These are phyloP conservation scores for Steinernema khuongi DNA, from an alignment of 1,140 invertebrate genomes.

Conservation along the genomic window DNA sequence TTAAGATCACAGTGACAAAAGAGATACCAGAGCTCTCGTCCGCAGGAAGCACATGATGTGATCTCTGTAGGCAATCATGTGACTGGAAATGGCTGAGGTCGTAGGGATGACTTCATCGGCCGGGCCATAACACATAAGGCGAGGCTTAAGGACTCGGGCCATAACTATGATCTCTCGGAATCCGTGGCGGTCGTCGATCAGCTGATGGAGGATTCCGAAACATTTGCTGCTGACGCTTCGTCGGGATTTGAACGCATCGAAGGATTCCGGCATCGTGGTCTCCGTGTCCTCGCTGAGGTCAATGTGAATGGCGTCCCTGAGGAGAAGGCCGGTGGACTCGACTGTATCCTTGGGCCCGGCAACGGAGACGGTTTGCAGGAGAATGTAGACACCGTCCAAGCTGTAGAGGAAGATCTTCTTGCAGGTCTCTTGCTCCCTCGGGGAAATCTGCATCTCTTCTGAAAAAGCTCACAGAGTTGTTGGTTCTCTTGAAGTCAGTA, in stretches of 20 bases:
- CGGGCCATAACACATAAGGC: neutral
- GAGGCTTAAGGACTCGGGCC: neutral
- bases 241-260: neutral
- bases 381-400: neutral
- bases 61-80: neutral
- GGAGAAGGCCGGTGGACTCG: neutral
- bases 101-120: neutral
- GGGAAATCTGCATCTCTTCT: neutral
- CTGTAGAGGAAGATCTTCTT: neutral
- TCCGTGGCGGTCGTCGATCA: neutral
- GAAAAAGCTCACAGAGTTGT: neutral
- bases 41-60: neutral
- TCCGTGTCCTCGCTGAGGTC: neutral
- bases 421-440: neutral
- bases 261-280: neutral
- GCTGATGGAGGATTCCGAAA: neutral
- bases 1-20: too few species aligned
- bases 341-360: neutral
- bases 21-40: too few species aligned
- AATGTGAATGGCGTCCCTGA: neutral
- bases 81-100: neutral
- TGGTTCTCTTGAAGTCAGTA: neutral
- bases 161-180: neutral
- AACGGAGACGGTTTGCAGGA: neutral
- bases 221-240: neutral